A percentile compares a stretch with the other conserved stretches of the same genome.
Evolutionary conservation across 2,888 invertebrate genomes (phyloP).

Genomic region (Heteropelma amictum): DNA sequence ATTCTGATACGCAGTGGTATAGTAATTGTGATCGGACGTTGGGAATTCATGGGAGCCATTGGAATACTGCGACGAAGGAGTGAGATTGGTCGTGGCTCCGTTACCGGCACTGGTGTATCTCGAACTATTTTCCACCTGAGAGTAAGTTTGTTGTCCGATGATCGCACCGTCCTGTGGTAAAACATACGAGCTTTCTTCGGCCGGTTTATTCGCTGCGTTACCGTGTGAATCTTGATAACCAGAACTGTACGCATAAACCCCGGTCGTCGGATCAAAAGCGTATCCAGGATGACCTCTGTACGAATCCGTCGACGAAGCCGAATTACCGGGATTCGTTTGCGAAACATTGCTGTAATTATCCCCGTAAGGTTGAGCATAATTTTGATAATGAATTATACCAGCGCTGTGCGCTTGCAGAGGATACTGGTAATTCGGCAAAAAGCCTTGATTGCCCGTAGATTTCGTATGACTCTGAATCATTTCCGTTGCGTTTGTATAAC

Average conservation of each 20-base stretch:
- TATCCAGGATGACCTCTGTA: slow-evolving; percentile 83
- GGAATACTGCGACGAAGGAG: slow-evolving; percentile 65
- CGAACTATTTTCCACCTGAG: slow-evolving; percentile 50
- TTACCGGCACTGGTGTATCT: slow-evolving; percentile 71
- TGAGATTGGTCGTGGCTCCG: slow-evolving; percentile 68
- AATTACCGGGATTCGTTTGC: slow-evolving; percentile 5
- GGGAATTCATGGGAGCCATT: slow-evolving; percentile 46
- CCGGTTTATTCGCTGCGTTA: neutral
- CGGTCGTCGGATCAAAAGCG: slow-evolving; percentile 80
- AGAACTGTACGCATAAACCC: slow-evolving; percentile 82
- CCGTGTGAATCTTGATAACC: slow-evolving; percentile 80
- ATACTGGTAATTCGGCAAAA: slow-evolving; percentile 64
- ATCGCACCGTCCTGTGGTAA: slow-evolving; percentile 14
- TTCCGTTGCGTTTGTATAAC: slow-evolving; percentile 61
- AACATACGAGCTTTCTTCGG: slow-evolving; percentile 10
- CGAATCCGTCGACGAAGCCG: slow-evolving; percentile 59
- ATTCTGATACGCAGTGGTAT: slow-evolving; percentile 63
- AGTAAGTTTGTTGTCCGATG: slow-evolving; percentile 20
- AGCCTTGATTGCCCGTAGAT: slow-evolving; percentile 61
- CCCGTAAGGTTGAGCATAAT: slow-evolving; percentile 61
- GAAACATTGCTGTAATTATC: slow-evolving; percentile 59
- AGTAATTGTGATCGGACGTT: slow-evolving; percentile 59
- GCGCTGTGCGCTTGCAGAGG: slow-evolving; percentile 61
- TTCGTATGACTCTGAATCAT: slow-evolving; percentile 74
- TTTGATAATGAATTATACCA: slow-evolving; percentile 58